Conservation (phyloP, 2,888 invertebrate genomes). For the Dastarcus helophoroides region DNA sequence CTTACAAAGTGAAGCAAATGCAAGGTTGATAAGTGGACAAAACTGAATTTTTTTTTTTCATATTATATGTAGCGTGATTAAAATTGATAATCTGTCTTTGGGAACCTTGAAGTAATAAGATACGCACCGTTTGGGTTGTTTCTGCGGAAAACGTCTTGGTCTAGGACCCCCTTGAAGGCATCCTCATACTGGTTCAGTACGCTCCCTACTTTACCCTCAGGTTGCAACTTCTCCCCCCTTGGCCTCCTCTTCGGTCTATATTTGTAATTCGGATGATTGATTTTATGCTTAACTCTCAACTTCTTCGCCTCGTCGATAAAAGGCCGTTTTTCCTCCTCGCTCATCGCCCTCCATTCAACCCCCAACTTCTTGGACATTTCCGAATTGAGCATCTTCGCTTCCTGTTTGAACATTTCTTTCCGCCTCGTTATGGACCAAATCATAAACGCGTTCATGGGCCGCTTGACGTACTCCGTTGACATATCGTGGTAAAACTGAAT, state of each 20-base stretch:
- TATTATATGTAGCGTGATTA: too few relatives aligned
- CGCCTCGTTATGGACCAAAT: constrained; percentile 69
- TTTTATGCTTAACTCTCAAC: constrained; percentile 33
- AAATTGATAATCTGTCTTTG: too few relatives aligned
- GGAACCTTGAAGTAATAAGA: too few relatives aligned
- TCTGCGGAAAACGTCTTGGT: too few relatives aligned
- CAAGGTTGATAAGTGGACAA: too few relatives aligned
- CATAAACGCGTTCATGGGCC: constrained; percentile 94
- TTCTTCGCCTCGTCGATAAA: constrained; percentile 82
- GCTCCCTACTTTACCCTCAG: too few relatives aligned
- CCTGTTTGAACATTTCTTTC: constrained; percentile 71
- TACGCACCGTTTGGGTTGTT: too few relatives aligned
- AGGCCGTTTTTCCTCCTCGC: constrained; percentile 68
- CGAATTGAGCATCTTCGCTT: constrained; percentile 68
- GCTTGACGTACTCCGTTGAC: constrained; percentile 58
- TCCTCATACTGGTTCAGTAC: too few relatives aligned
- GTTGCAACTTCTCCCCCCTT: constrained; percentile 24
- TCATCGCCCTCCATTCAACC: constrained; percentile 73
- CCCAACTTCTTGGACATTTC: constrained; percentile 76
- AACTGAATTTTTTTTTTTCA: too few relatives aligned
- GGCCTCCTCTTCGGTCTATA: constrained; percentile 34
- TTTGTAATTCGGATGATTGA: constrained; percentile 37
- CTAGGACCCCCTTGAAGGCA: too few relatives aligned
- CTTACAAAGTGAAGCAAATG: too few relatives aligned
- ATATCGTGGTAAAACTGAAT: too few relatives aligned